Evolutionary conservation across 2,888 invertebrate species (phyloP).

Genomic region (Protonemura montana): DNA sequence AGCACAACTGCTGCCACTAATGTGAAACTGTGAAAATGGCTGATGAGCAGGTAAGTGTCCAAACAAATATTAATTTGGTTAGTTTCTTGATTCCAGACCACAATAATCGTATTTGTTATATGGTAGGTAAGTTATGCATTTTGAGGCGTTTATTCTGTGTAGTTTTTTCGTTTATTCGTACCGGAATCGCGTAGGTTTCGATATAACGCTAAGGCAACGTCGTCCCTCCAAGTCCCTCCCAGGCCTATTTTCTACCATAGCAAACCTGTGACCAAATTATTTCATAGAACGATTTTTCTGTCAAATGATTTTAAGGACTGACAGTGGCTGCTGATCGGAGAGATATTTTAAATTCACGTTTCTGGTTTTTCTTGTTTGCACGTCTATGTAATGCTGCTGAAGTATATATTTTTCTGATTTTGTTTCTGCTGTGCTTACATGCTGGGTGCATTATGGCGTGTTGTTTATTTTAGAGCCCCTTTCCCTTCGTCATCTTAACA

Average conservation of each 20-base stretch:
- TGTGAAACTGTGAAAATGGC: constrained; percentile 71
- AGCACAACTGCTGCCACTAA: constrained; percentile 55
- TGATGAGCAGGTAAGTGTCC: constrained; percentile 77
- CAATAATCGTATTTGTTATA: neutral
- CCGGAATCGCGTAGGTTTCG: constrained; percentile 18
- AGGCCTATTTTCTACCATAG: constrained; percentile 1
- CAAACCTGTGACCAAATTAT: neutral
- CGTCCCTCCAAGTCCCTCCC: constrained; percentile 27
- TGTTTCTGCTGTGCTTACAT: neutral
- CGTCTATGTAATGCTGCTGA: neutral
- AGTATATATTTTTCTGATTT: neutral
- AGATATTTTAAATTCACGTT: neutral
- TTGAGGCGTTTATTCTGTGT: neutral
- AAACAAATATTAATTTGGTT: constrained; percentile 53
- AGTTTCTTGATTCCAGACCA: neutral
- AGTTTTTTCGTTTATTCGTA: neutral
- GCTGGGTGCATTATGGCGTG: neutral
- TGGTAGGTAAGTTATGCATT: neutral
- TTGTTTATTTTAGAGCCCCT: neutral
- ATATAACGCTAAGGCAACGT: constrained; percentile 43
- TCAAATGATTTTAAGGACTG: neutral
- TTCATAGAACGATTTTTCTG: neutral
- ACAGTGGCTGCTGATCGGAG: neutral
- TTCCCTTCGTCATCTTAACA: neutral
- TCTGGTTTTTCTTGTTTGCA: neutral